A percentile compares a stretch with the other conserved stretches of the same genome.
phyloP scores from a whole-genome alignment of 2,797 vertebrate species.

The Cossypha polioptera region DNA sequence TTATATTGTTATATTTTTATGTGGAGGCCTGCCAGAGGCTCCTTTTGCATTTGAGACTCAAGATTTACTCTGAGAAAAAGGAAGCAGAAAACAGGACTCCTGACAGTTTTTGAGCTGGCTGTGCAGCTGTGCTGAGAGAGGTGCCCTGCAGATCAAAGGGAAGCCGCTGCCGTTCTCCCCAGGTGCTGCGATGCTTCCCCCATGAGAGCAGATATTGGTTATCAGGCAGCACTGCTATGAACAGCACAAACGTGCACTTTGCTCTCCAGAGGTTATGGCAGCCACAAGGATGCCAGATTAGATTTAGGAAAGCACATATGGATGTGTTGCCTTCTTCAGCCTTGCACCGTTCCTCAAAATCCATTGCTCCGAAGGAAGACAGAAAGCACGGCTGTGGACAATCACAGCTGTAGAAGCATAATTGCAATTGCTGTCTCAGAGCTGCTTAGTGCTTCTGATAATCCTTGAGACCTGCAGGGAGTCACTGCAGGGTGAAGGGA shows the following conservation, averaged over 20 bases:
- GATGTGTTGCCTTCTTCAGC: neutral
- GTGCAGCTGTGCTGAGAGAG: neutral
- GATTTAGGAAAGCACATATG: neutral
- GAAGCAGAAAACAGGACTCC: neutral
- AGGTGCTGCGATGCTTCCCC: neutral
- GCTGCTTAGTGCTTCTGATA: constrained; percentile 19
- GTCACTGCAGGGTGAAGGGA: neutral
- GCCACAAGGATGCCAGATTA: constrained; percentile 43
- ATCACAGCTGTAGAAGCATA: neutral
- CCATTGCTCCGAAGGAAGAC: neutral
- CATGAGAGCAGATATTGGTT: neutral
- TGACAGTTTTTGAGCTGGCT: neutral
- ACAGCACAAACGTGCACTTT: constrained; percentile 26
- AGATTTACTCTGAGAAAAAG: neutral
- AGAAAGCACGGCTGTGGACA: neutral
- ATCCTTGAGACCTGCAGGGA: neutral
- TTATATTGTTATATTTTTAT: neutral
- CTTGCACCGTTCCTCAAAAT: neutral
- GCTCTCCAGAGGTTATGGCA: neutral
- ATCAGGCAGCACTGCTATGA: neutral
- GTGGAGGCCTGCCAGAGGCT: neutral
- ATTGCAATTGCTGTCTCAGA: constrained; percentile 33
- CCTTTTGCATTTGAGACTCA: neutral
- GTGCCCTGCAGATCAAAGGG: constrained; percentile 11
- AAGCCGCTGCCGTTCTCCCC: neutral